Evolutionary conservation across 2,888 invertebrate species (phyloP).

Genomic region (Erannis defoliaria): DNA sequence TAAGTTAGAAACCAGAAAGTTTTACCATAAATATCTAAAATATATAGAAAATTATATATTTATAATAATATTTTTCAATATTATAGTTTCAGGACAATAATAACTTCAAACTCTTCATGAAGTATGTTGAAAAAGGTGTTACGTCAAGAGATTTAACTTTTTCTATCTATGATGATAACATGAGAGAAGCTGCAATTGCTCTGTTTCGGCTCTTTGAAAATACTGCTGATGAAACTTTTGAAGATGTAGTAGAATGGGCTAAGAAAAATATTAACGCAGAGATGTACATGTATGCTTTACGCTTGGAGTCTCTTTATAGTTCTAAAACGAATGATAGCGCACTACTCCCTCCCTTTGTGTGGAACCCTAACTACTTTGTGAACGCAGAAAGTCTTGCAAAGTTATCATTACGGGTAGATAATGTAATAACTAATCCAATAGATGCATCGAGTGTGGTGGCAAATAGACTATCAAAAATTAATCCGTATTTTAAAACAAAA

Average conservation of each 20-base stretch:
- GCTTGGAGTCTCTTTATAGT: conserved; percentile 73
- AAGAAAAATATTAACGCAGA: conserved; percentile 78
- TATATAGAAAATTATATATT: not conserved
- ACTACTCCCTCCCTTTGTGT: conserved; percentile 76
- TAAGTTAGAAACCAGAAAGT: conserved; percentile 1
- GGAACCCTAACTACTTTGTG: conserved; percentile 75
- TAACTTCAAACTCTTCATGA: conserved; percentile 56
- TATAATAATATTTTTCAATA: not conserved
- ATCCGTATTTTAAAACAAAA: conserved; percentile 58
- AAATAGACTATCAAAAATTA: conserved; percentile 45
- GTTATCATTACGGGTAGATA: conserved; percentile 66
- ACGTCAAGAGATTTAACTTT: conserved; percentile 74
- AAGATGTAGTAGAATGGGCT: conserved; percentile 70
- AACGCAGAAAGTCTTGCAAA: conserved; percentile 73
- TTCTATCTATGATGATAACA: conserved; percentile 78
- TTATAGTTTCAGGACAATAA: conserved; percentile 63
- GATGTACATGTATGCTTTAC: conserved; percentile 78
- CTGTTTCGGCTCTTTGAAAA: conserved; percentile 77
- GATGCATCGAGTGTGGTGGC: conserved; percentile 29
- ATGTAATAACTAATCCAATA: conserved; percentile 45
- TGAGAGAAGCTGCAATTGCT: conserved; percentile 76
- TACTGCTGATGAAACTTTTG: conserved; percentile 65
- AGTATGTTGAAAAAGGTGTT: conserved; percentile 60
- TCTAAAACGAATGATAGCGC: conserved; percentile 53
- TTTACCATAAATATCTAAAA: not conserved